Percentiles rank a stretch among this genome's conserved stretches.
Conservation (phyloP, 1,140 invertebrate species). For the Cheumatopsyche charites region DNA sequence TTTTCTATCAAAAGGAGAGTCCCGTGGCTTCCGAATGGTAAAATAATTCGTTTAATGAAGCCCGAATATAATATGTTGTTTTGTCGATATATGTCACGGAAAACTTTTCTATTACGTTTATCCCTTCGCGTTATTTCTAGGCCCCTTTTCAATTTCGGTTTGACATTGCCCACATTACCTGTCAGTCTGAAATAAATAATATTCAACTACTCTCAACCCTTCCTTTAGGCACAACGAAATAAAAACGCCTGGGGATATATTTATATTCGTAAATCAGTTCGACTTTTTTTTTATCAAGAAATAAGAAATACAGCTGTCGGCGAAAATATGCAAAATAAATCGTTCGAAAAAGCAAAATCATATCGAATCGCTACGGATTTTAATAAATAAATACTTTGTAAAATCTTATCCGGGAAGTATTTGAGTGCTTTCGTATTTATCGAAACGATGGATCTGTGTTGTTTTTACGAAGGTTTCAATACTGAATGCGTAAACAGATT, state of each 20-base stretch:
- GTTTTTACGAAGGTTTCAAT: background rate
- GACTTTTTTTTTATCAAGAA: background rate
- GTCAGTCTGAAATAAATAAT: conserved; percentile 40
- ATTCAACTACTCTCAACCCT: conserved; percentile 33
- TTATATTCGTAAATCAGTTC: background rate
- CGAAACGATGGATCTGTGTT: background rate
- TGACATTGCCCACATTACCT: conserved; percentile 37
- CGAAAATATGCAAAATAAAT: background rate
- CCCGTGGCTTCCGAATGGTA: too few species aligned
- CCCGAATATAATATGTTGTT: too few species aligned
- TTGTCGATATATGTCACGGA: too few species aligned
- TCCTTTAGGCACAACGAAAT: background rate
- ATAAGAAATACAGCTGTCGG: background rate
- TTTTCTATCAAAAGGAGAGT: too few species aligned
- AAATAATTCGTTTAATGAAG: too few species aligned
- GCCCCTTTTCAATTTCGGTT: conserved; percentile 42
- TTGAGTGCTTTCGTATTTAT: conserved; percentile 9
- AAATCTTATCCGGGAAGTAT: conserved; percentile 17
- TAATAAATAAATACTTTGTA: conserved; percentile 30
- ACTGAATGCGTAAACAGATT: background rate
- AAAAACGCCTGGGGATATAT: background rate
- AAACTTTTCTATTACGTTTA: conserved; percentile 25
- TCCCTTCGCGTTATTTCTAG: conserved; percentile 17
- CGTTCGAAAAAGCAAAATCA: too few species aligned
- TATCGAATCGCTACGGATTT: conserved; percentile 7